Base-by-base conservation (phyloP, 2,797 vertebrate genomes). In the Myripristis murdjan region DNA sequence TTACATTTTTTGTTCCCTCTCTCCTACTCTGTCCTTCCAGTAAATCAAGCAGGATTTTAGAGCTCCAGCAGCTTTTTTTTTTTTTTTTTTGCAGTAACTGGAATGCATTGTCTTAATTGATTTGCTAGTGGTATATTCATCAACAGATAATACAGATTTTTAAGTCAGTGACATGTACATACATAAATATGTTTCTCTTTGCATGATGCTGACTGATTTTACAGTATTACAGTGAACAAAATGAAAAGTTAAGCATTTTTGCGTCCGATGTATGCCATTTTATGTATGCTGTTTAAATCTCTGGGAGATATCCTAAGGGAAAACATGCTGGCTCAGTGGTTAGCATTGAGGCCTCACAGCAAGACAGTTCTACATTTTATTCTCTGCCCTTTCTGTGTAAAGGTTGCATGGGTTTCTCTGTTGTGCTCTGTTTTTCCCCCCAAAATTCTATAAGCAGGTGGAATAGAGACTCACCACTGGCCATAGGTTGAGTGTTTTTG, bases 381-480 rank as follows among this genome's bases (percentile, higher is more conserved):
- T n/a, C n/a, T n/a, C n/a, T n/a, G n/a, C n/a, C n/a, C 24, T 73
- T 71, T 51, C 9, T 57, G 2, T 24, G 35, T 56, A 18, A 18
- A 16, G 11, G 49, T 26, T 35, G 39, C 18, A 28, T 58, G 47
- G 33, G 28, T 69, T 28, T 56, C 14, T 64, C 1, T 64, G 41
- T 57, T 60, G 48, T 28, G 60, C 58, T 59, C 39, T 14, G 41
- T 14, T 20, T 62, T 75, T 28, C 58, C 55, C 72, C 65, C 33
- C 48, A n/a, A n/a, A n/a, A 63, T 79, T 75, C 14, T 70, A 75
- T 6, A 73, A 26, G 75, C 81, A 87, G 74, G 14, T 84, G 73
- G 56, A 79, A 63, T 14, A 41, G 48, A 84, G 79, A 70, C 57
- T 44, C 44, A 67, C 79, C 79, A 81, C 77, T 81, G 64, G 44